Conservation (phyloP, 2,113 vertebrate species). For the Rhodinocichla rosea region DNA sequence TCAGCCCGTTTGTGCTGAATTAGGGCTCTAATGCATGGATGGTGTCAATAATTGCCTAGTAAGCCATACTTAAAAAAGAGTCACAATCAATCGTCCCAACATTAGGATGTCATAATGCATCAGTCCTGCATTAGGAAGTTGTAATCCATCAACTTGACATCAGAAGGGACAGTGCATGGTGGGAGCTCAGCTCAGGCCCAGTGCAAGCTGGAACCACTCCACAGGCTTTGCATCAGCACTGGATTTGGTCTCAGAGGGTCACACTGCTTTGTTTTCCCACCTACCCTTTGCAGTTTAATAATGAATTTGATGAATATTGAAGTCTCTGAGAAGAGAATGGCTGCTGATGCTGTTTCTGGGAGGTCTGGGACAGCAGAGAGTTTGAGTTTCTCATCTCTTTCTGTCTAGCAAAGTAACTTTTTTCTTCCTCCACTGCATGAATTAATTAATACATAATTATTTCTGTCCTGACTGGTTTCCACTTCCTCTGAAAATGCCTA, state of each 20-base stretch:
- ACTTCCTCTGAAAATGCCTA: neutral
- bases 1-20: conserved; percentile 47
- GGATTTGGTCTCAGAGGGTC: neutral
- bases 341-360: neutral
- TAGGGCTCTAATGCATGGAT: conserved; percentile 29
- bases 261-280: neutral
- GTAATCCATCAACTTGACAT: conserved; percentile 52
- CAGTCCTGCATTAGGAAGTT: conserved; percentile 50
- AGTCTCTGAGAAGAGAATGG: neutral
- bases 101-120: conserved; percentile 62
- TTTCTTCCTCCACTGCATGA: neutral
- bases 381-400: neutral
- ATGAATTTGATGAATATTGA: neutral
- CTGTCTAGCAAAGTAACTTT: neutral
- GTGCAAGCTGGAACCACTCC: neutral
- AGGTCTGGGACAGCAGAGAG: neutral
- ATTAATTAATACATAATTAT: neutral
- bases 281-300: neutral
- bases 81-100: conserved; percentile 64
- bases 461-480: neutral
- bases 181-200: neutral
- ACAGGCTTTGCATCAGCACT: neutral
- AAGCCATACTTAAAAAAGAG: conserved; percentile 61
- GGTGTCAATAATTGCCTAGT: conserved; percentile 54
- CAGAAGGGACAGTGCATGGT: conserved; percentile 30